Conservation (phyloP, 2,888 invertebrate species). For the Chaetogeoica ovagalla region DNA sequence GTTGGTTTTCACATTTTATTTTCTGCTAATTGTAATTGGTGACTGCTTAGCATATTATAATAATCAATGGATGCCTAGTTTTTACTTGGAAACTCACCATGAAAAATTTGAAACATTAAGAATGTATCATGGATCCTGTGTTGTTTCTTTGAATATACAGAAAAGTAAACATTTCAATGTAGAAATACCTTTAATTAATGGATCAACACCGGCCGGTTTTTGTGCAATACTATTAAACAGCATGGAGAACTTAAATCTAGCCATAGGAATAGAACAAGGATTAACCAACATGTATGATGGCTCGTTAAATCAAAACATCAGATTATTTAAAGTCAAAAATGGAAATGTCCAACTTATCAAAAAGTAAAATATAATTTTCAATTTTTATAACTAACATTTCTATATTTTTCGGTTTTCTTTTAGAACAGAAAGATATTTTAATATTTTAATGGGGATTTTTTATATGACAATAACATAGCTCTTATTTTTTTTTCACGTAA, state of each 20-base stretch:
- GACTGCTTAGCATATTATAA: conserved; percentile 25
- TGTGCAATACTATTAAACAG: conserved; percentile 44
- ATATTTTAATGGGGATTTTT: no score
- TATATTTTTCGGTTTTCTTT: background rate
- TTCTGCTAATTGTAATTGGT: conserved; percentile 8
- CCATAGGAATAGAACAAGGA: conserved; percentile 45
- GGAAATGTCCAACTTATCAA: conserved; percentile 34
- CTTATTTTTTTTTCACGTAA: no score
- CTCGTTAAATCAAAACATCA: conserved; percentile 34
- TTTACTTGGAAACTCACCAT: conserved; percentile 6
- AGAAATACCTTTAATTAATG: conserved; percentile 45
- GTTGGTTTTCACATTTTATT: conserved; percentile 1
- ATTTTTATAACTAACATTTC: background rate
- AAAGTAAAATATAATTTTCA: conserved; percentile 22
- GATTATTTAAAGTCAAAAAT: conserved; percentile 21
- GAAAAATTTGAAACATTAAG: conserved; percentile 34
- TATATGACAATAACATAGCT: no score
- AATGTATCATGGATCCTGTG: conserved; percentile 38
- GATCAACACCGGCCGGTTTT: conserved; percentile 44
- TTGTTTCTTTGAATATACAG: conserved; percentile 20
- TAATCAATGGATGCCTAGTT: conserved; percentile 41
- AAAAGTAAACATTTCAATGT: conserved; percentile 44
- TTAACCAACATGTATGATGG: conserved; percentile 4
- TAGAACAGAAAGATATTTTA: no score
- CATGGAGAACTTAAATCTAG: conserved; percentile 22